Evolutionary conservation across 2,113 vertebrate species (phyloP).

Genomic region (Poeciliopsis turrubarensis): DNA sequence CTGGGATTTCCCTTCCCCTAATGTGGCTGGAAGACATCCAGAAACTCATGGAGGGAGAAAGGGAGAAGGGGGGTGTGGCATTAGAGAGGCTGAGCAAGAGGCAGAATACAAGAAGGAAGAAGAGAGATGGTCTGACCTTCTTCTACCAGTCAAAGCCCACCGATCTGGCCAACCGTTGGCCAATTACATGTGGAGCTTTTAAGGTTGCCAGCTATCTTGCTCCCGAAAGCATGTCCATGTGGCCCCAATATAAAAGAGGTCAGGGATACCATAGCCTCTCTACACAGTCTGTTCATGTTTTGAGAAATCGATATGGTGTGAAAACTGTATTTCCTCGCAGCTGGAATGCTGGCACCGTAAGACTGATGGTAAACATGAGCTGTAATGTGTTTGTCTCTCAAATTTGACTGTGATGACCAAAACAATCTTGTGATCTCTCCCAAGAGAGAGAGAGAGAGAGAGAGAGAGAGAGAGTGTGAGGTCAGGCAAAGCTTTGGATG

Average conservation of each 20-base stretch:
- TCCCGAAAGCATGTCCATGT: constrained; percentile 19
- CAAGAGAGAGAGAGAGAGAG: too few species aligned
- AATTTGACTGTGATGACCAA: constrained; percentile 40
- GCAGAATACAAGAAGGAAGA: constrained; percentile 50
- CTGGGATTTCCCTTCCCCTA: constrained; percentile 89
- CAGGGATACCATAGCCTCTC: constrained; percentile 22
- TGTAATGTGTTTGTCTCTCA: constrained; percentile 43
- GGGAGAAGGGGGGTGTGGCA: constrained; percentile 35
- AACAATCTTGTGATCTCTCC: constrained; percentile 70
- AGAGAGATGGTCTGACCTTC: constrained; percentile 78
- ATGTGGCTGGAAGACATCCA: constrained; percentile 87
- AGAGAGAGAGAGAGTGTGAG: constrained; percentile 47
- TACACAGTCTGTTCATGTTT: constrained; percentile 22
- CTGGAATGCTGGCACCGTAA: constrained; percentile 16
- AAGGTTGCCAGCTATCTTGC: constrained; percentile 55
- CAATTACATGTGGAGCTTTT: constrained; percentile 66
- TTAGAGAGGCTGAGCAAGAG: constrained; percentile 45
- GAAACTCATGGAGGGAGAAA: constrained; percentile 72
- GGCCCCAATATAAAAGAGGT: constrained; percentile 35
- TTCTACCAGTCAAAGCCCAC: constrained; percentile 66
- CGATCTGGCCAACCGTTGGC: constrained; percentile 67
- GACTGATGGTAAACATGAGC: constrained; percentile 36
- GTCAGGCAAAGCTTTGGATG: constrained; percentile 53
- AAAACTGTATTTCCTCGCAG: background rate
- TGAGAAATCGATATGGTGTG: constrained; percentile 15